Conservation (phyloP, 2,888 invertebrate genomes). For the Rhopalosiphum nymphaeae region DNA sequence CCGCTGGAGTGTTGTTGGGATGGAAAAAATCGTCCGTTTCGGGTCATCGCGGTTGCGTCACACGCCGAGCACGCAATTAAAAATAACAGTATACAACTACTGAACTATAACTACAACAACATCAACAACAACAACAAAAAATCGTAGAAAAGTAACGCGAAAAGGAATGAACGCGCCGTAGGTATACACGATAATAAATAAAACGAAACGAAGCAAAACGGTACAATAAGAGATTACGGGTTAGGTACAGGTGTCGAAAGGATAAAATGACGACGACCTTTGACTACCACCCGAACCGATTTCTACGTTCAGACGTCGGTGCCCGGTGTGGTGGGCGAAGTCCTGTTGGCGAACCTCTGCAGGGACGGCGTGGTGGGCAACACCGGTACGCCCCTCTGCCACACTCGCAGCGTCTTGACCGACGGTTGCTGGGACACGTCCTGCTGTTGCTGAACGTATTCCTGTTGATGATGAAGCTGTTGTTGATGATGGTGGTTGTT, state of each 20-base stretch:
- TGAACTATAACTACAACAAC: not conserved
- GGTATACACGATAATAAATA: not conserved
- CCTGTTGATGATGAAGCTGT: not conserved
- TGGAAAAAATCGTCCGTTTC: constrained; percentile 9
- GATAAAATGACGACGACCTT: not conserved
- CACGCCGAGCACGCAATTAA: not conserved
- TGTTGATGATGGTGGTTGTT: not conserved
- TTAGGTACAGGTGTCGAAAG: constrained; percentile 12
- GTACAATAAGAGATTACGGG: not conserved
- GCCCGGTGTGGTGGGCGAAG: constrained; percentile 50
- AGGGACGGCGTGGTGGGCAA: constrained; percentile 85
- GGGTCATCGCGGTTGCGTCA: not conserved
- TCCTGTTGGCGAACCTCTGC: constrained; percentile 64
- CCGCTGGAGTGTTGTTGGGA: not conserved
- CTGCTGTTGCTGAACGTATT: not conserved
- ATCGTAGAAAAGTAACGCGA: constrained; percentile 14
- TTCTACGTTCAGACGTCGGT: constrained; percentile 34
- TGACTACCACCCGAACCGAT: not conserved
- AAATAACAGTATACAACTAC: not conserved
- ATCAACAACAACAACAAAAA: not conserved
- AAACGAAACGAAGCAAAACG: not conserved
- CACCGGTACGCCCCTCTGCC: constrained; percentile 89
- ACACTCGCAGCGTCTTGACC: constrained; percentile 85
- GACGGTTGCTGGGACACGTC: constrained; percentile 72
- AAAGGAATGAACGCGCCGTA: not conserved